Base-by-base conservation (phyloP, 2,113 vertebrate genomes). In the Epinephelus lanceolatus region DNA sequence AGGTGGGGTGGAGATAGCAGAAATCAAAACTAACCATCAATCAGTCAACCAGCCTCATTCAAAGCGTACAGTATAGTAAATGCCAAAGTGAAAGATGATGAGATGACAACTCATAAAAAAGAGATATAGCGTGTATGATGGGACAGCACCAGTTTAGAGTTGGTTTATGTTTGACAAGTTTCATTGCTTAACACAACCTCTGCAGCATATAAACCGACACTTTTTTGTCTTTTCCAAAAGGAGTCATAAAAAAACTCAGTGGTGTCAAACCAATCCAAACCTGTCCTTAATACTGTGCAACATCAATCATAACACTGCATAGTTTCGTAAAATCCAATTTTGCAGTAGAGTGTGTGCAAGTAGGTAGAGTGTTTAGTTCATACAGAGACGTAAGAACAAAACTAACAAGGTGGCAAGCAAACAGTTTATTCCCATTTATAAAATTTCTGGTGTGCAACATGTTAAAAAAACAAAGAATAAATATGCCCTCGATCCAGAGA, bases 1-100 rank as follows among this genome's bases (percentile, higher is more conserved):
- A 42, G 33, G 15, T 71, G 25, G 9, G 66, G 47, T 6, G 37
- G 52, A 56, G 70, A 33, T 40, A 23, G 42, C 30, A 66, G 23
- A 61, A 51, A 73, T 19, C 15, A 33, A 45, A 82, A 69, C 8
- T 85, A 33, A 84, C 59, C 27, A 33, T 87, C 81, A 87, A 87
- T 86, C 84, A 67, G 8, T 65, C 47, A 21, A 5, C 0, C 12
- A 4, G 1, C 7, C 42, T 5, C 1, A 19, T 65, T 33, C 2
- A 1, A 15, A 10, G 6, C 2, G 1, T 9, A 13, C 1, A 0
- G 14, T 33, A 30, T 66, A 2, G 2, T 66, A 19, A 49, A 67
- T 21, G 23, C 6, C 37, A 62, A 21, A 51, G n/a, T n/a, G 6
- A 62, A 49, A 76, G 25, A 55, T 30, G 27, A 69, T 19, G n/a